A percentile compares a stretch with the other conserved stretches of the same genome.
Conservation (phyloP, 2,888 invertebrate genomes). For the Germaria angustata region DNA sequence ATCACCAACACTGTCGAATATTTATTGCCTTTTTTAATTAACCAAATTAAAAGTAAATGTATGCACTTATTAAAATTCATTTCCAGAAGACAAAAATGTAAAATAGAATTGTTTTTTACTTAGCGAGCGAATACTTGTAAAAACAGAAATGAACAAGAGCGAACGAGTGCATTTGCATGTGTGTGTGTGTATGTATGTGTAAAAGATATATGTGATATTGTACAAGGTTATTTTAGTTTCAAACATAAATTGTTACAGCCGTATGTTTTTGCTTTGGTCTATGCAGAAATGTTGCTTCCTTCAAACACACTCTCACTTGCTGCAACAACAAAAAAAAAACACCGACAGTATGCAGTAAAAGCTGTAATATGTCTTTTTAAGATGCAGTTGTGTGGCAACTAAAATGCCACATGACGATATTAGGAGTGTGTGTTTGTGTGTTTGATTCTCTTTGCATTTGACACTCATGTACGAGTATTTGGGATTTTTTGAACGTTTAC, state of each 20-base stretch:
- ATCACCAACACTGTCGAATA: not conserved
- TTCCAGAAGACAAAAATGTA: not conserved
- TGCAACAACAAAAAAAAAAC: not conserved
- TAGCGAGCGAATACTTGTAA: slow-evolving; percentile 19
- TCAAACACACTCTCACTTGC: not conserved
- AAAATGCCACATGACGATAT: slow-evolving; percentile 50
- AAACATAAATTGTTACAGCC: slow-evolving; percentile 58
- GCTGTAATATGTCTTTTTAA: slow-evolving; percentile 26
- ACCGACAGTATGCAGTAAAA: slow-evolving; percentile 23
- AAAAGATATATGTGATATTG: slow-evolving; percentile 35
- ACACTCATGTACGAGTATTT: slow-evolving; percentile 43
- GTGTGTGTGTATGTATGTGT: not conserved
- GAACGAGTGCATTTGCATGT: not conserved
- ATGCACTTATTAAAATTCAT: slow-evolving; percentile 64
- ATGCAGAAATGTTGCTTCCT: slow-evolving; percentile 26
- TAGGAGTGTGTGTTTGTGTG: not conserved
- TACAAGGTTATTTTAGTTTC: slow-evolving; percentile 66
- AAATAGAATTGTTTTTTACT: slow-evolving; percentile 52
- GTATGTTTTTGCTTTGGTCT: slow-evolving; percentile 10
- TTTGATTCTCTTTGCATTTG: slow-evolving; percentile 42
- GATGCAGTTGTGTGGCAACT: slow-evolving; percentile 37
- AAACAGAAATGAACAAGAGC: not conserved
- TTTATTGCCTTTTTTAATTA: slow-evolving; percentile 40
- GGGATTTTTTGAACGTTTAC: not conserved
- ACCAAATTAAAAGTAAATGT: slow-evolving; percentile 59